Evolutionary conservation across 2,888 invertebrate genomes (phyloP).

Genomic region (Pocota personata): DNA sequence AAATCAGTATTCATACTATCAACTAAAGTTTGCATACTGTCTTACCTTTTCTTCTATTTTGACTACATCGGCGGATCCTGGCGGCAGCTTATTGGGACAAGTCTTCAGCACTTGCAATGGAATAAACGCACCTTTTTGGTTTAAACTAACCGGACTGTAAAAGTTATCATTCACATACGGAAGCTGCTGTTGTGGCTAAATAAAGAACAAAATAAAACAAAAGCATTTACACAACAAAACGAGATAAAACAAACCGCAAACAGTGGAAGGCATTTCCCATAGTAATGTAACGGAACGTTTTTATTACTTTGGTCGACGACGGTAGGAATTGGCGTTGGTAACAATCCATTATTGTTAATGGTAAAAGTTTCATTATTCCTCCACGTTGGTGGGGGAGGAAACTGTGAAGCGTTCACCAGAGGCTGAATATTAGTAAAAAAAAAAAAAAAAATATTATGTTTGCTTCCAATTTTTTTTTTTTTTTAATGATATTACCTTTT

Average conservation of each 20-base stretch:
- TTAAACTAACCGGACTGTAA: constrained; percentile 72
- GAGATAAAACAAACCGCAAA: constrained; percentile 45
- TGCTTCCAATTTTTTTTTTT: background rate
- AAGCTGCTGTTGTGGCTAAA: constrained; percentile 66
- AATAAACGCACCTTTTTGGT: constrained; percentile 83
- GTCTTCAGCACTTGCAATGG: constrained; percentile 85
- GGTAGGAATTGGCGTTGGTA: background rate
- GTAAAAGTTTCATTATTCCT: constrained; percentile 5
- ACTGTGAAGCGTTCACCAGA: constrained; percentile 64
- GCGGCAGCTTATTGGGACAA: constrained; percentile 30
- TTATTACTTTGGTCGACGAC: constrained; percentile 35
- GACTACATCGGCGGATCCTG: constrained; percentile 18
- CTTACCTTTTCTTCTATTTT: constrained; percentile 70
- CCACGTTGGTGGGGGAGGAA: constrained; percentile 63
- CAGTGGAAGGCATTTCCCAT: constrained; percentile 57
- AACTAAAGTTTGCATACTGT: background rate
- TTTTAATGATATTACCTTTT: background rate
- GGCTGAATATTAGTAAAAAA: constrained; percentile 44
- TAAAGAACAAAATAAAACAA: background rate
- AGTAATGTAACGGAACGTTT: constrained; percentile 47
- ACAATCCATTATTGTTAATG: constrained; percentile 17
- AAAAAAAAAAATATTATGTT: background rate
- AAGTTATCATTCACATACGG: constrained; percentile 70
- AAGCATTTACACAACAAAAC: background rate
- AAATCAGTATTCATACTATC: too few species aligned